These are phyloP conservation scores for Fissipunctia ypsillon DNA, from an alignment of 2,888 invertebrate species.

Conservation along the genomic window DNA sequence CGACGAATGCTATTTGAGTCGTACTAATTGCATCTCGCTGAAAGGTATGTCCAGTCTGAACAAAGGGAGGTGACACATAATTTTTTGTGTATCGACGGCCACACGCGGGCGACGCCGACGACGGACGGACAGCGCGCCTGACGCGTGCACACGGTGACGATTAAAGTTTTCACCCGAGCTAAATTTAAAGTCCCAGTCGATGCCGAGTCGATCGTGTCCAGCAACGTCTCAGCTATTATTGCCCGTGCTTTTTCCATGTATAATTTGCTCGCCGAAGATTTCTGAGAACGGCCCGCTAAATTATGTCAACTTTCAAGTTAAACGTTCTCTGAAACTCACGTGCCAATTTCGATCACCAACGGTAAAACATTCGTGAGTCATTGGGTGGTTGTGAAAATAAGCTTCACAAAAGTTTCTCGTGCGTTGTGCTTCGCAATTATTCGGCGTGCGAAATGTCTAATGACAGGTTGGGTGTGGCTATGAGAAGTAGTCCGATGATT, in stretches of 20 bases:
- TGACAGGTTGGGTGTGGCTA: slow-evolving; percentile 57
- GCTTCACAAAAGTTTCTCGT: slow-evolving; percentile 60
- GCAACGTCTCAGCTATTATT: slow-evolving; percentile 65
- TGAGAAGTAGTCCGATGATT: slow-evolving; percentile 40
- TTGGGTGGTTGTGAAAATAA: slow-evolving; percentile 65
- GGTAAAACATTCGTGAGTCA: slow-evolving; percentile 68
- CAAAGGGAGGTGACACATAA: slow-evolving; percentile 89
- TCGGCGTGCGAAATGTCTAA: slow-evolving; percentile 55
- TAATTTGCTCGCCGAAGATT: slow-evolving; percentile 65
- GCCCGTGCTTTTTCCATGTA: slow-evolving; percentile 67
- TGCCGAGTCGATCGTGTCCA: slow-evolving; percentile 72
- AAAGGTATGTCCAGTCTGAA: slow-evolving; percentile 90
- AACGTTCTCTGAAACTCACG: slow-evolving; percentile 70
- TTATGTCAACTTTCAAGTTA: slow-evolving; percentile 68
- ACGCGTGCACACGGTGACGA: slow-evolving; percentile 85
- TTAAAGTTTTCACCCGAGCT: slow-evolving; percentile 89
- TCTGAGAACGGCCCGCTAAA: slow-evolving; percentile 60
- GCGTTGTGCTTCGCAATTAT: slow-evolving; percentile 54
- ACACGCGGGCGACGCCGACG: slow-evolving; percentile 85
- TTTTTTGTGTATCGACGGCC: slow-evolving; percentile 89
- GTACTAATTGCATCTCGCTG: slow-evolving; percentile 90
- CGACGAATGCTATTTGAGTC: slow-evolving; percentile 88
- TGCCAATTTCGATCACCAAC: slow-evolving; percentile 66
- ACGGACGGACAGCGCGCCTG: slow-evolving; percentile 85
- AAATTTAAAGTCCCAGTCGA: slow-evolving; percentile 82